Percentiles rank a stretch among this genome's conserved stretches.
Conservation (phyloP, 2,888 invertebrate species). For the Acanthosepion pharaonis region DNA sequence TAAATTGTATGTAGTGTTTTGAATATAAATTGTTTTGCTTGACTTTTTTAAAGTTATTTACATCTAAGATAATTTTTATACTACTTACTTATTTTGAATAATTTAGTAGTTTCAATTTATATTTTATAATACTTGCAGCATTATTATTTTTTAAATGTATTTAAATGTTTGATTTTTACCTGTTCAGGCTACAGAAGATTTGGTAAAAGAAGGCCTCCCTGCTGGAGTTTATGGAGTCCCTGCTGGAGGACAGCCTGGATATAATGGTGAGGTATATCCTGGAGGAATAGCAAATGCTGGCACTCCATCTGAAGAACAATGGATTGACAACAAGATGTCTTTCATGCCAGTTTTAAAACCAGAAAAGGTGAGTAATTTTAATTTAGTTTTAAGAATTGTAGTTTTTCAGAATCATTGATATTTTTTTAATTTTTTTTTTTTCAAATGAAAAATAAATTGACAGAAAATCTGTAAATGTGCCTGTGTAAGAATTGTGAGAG, state of each 20-base stretch:
- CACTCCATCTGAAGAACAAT: conserved; percentile 54
- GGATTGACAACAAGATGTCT: conserved; percentile 66
- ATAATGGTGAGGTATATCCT: conserved; percentile 34
- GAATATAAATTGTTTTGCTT: no score
- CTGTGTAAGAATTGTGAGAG: background rate
- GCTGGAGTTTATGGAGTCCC: background rate
- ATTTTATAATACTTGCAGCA: no score
- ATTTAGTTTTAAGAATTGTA: no score
- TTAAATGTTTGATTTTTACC: background rate
- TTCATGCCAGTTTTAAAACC: conserved; percentile 63
- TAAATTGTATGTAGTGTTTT: no score
- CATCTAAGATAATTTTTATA: no score
- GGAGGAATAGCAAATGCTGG: conserved; percentile 44
- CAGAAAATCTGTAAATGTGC: background rate
- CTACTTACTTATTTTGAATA: no score
- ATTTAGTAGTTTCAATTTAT: no score
- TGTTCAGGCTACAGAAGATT: background rate
- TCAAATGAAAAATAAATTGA: background rate
- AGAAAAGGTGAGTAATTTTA: conserved; percentile 55
- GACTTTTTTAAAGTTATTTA: no score
- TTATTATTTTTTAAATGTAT: background rate
- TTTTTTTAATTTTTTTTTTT: background rate
- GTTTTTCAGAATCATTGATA: background rate
- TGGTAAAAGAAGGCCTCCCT: background rate
- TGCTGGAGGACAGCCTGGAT: background rate